Base-by-base conservation (phyloP, 2,113 vertebrate species). In the Daboia siamensis region DNA sequence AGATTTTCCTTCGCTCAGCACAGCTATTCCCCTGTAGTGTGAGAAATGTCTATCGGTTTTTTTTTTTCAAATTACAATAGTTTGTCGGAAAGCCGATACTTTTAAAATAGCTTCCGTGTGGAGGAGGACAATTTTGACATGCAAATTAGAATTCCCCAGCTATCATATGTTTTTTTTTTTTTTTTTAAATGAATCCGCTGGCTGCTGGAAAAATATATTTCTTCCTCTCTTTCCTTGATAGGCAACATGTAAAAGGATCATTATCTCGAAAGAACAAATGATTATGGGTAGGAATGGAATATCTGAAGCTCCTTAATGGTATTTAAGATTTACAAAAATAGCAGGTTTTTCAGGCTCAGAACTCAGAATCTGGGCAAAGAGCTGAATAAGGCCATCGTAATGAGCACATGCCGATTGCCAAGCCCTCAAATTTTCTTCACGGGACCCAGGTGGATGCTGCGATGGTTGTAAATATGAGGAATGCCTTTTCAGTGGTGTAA, bases 31-130 rank as follows among this genome's bases (percentile, higher is more conserved):
- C 90, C 88, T 52, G 86, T 1, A 10, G 86, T 94, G 7, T 74
- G 94, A 86, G 64, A 96, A 12, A 17, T 59, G 12, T 90, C 94
- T 74, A 87, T 3, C 2, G n/a, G 59, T 61, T 61, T 61, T 61
- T 24, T 26, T 61, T 24, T 95, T 96, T 94, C 94, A 85, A 93
- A 93, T 92, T 91, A 80, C 90, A 93, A 92, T 92, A 88, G 89
- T 93, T 94, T 55, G 92, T 80, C 91, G 44, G 91, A 96, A 90
- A 91, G 93, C 56, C 94, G 88, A 3, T 96, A 89, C 64, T 64
- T 96, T 95, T 95, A 91, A 96, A 96, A n/a, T 90, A 74, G 84
- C 44, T 92, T 52, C n/a, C 13, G 20, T 2, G 85, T 59, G 80
- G 91, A 90, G 94, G 94, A 93, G 15, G 12, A 74, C 29, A 24